Evolutionary conservation across 2,888 invertebrate genomes (phyloP), one percentile per base, ranked within the genome.

Genomic region (Suillia variegata): DNA sequence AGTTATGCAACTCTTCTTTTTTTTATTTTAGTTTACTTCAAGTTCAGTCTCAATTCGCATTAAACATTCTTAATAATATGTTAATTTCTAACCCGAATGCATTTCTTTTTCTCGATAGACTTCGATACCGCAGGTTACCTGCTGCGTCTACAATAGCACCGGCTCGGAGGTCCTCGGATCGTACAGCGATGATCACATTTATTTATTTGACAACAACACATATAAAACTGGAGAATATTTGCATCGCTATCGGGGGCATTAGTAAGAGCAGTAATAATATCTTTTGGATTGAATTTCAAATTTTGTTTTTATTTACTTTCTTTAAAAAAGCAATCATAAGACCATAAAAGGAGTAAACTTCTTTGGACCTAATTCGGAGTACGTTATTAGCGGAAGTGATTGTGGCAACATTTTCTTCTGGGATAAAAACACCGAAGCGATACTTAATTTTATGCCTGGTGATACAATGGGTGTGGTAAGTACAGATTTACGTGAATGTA

Each of bases 171-270:
- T 98, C 54, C 84, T 98, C 12, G 96, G 92, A n/a, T 93, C 94
- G 0, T 97, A 96, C 80, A 96, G 93, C 80, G 94, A 96, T 77
- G 95, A 95, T 63, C 92, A 94, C 71, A 92, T 98, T 67, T 97
- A 94, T 82, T 84, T 96, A 34, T 97, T 95, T 75, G 90, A 94
- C 77, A 86, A 88, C 17, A 84, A 79, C 47, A 78, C 78, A 2
- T 85, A 86, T 65, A 79, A 81, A 56, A 56, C 67, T 4, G 83
- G 83, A 24, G 82, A 83, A 67, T 85, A 75, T 67, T 76, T 82
- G 64, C 85, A 84, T 81, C 85, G 78, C 56, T 90, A 89, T 70
- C 81, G 82, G 62, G 91, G 91, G 0, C 91, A 91, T 77, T 85
- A 74, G 82, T 82, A 75, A 70, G 38, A 38, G 38, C n/a, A 38